phyloP scores from a whole-genome alignment of 2,888 invertebrate genomes.

The Macrophya alboannulata region DNA sequence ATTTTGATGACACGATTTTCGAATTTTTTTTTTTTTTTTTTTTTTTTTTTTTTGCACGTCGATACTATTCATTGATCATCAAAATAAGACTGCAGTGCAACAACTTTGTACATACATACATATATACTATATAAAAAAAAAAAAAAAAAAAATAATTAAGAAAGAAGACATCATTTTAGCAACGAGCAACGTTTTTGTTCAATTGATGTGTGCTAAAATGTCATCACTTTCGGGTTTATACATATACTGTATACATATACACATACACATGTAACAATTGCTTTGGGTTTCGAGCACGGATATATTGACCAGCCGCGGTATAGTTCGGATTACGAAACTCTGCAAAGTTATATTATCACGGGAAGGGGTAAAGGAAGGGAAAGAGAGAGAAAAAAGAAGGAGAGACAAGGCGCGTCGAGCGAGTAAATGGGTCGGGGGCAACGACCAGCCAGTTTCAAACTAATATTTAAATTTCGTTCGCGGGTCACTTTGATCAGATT shows the following conservation, averaged over 20 bases:
- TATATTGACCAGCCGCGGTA: background rate
- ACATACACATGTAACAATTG: background rate
- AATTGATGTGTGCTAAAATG: background rate
- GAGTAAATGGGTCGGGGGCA: slow-evolving; percentile 70
- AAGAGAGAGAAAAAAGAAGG: slow-evolving; percentile 51
- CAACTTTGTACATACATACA: no score
- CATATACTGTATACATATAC: background rate
- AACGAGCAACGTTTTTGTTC: no score
- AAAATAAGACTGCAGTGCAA: no score
- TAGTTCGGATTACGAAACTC: background rate
- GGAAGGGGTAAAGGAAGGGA: slow-evolving; percentile 46
- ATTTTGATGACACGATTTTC: no score
- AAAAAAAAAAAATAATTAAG: background rate
- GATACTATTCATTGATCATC: no score
- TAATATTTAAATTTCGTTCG: slow-evolving; percentile 41
- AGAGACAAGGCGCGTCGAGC: slow-evolving; percentile 60
- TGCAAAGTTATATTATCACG: slow-evolving; percentile 20
- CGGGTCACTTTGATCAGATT: slow-evolving; percentile 48
- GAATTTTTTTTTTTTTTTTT: no score
- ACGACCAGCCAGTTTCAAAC: slow-evolving; percentile 64
- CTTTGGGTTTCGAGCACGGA: background rate
- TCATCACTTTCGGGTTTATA: background rate
- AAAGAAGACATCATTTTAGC: no score
- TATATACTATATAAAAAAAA: background rate
- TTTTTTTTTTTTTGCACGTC: no score